A percentile compares a stretch with the other conserved stretches of the same genome.
These are phyloP conservation scores for Tetrao urogallus DNA, from an alignment of 2,113 vertebrate genomes.

Conservation along the genomic window DNA sequence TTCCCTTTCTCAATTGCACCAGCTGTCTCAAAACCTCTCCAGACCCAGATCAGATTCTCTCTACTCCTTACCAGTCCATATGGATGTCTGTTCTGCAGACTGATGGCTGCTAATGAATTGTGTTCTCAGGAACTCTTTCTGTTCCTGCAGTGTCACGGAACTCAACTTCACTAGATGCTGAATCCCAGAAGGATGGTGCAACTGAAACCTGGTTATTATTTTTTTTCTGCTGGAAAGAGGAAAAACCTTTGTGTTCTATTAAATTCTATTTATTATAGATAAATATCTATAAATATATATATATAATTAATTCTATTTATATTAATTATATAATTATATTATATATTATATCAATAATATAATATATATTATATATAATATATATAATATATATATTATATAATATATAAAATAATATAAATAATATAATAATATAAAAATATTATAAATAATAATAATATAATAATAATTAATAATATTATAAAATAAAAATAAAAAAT, in stretches of 20 bases:
- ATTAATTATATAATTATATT: too few relatives aligned
- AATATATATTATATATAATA: too few relatives aligned
- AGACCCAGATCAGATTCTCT: neutral
- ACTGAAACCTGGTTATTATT: neutral
- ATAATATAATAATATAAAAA: too few relatives aligned
- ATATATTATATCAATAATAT: too few relatives aligned
- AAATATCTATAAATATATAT: too few relatives aligned
- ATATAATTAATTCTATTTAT: too few relatives aligned
- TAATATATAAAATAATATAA: too few relatives aligned
- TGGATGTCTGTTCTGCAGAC: neutral
- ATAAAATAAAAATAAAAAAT: too few relatives aligned
- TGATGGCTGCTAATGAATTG: neutral
- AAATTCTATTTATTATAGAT: too few relatives aligned
- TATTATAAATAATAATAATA: too few relatives aligned
- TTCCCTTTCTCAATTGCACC: neutral
- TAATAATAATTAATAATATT: too few relatives aligned
- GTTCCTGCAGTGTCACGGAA: neutral
- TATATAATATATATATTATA: too few relatives aligned
- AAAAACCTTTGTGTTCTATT: neutral
- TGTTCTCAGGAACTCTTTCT: neutral
- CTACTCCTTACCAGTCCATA: rapidly evolving
- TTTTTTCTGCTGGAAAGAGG: neutral
- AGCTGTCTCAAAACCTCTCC: rapidly evolving
- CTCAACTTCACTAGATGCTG: neutral
- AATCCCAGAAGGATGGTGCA: neutral